Evolutionary conservation across 2,888 invertebrate species (phyloP).

Genomic region (Deladenus siricidicola): DNA sequence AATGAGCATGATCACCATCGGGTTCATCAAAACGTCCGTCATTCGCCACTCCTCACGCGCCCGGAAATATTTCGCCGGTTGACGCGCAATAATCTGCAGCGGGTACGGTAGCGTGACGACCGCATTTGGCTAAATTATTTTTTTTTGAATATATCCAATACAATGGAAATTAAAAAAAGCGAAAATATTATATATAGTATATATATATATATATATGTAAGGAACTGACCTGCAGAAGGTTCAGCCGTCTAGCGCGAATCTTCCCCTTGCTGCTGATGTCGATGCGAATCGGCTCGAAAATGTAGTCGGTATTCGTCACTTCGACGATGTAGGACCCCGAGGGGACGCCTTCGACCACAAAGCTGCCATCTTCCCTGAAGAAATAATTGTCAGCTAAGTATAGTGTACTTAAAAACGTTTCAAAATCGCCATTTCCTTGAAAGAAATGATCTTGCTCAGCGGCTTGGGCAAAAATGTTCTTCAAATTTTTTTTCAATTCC

Average conservation of each 20-base stretch:
- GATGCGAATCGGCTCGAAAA: conserved; percentile 86
- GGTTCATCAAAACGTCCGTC: conserved; percentile 89
- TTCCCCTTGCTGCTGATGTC: conserved; percentile 97
- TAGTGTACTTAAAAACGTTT: no score
- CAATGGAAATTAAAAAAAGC: neutral
- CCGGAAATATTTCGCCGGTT: conserved; percentile 69
- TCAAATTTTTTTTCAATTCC: no score
- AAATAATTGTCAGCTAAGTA: no score
- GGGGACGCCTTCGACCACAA: conserved; percentile 76
- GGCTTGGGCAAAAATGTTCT: no score
- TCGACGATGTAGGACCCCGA: conserved; percentile 85
- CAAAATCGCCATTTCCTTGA: no score
- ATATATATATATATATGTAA: no score
- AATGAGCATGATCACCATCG: conserved; percentile 64
- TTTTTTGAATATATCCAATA: neutral
- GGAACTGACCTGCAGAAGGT: conserved; percentile 69
- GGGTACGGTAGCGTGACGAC: conserved; percentile 76
- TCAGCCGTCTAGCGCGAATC: conserved; percentile 84
- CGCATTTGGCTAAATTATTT: conserved; percentile 37
- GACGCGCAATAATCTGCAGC: conserved; percentile 73
- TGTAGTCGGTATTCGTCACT: conserved; percentile 76
- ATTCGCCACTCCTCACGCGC: conserved; percentile 88
- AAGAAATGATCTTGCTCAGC: no score
- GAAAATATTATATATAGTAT: no score
- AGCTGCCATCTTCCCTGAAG: conserved; percentile 76